Evolutionary conservation across 2,113 vertebrate species (phyloP), one percentile per base, ranked within the genome.

Genomic region (Zonotrichia leucophrys): DNA sequence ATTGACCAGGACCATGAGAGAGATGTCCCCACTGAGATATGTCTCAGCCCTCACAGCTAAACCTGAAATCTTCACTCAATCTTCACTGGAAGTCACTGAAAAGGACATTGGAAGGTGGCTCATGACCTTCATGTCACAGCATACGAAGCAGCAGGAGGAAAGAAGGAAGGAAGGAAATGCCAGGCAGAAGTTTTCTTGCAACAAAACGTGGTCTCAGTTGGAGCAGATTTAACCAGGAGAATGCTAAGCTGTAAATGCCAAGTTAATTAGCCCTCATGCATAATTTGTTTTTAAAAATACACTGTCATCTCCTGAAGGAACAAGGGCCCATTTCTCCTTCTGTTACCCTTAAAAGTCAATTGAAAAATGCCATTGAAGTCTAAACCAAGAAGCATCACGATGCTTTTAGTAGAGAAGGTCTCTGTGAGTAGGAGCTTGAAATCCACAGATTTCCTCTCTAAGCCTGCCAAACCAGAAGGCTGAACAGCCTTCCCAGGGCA

Each of bases 181-280:
- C 69, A 84, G 39, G 58, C 67, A 90, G 67, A 70, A 79, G 16
- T 30, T 92, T 91, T 50, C 88, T 74, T 83, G 60, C 33, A 70
- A 55, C 27, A 69, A 63, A 68, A 83, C 3, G 4, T 84, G 68
- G 73, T 90, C 66, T 93, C 50, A 16, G 63, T 90, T 70, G 63
- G 73, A 92, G 33, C 30, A 91, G 59, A 93, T 87, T 90, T 53
- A 68, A 60, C 70, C 87, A 69, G 55, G 72, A 92, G 82, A 95
- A 87, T 39, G 44, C 52, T 91, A 87, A 91, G 78, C 50, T 79
- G 41, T 72, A 96, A 96, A 95, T 97, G 87, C 73, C 95, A 96
- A 96, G 83, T 91, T 95, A 95, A 96, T 97, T 96, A 96, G 84
- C 37, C 66, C 20, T 88, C 75, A 75, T 76, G 80, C 39, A 35